These are phyloP conservation scores for Schizaphis graminum DNA, from an alignment of 2,888 invertebrate species.

Conservation along the genomic window DNA sequence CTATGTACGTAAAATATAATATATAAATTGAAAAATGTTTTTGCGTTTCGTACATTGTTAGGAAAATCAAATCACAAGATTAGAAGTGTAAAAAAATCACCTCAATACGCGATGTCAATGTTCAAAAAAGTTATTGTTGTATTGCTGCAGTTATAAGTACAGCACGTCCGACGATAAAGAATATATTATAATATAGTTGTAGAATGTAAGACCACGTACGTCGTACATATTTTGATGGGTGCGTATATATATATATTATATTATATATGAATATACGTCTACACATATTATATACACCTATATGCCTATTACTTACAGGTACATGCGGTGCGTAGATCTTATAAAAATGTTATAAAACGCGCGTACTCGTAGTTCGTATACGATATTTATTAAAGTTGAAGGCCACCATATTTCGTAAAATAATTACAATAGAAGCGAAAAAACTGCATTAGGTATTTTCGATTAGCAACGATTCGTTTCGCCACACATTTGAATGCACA, in stretches of 20 bases:
- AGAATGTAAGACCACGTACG: background rate
- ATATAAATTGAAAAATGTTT: background rate
- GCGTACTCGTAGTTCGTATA: background rate
- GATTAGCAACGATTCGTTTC: conserved; percentile 35
- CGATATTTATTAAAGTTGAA: background rate
- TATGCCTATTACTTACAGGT: background rate
- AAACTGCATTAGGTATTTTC: conserved; percentile 12
- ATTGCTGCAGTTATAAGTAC: background rate
- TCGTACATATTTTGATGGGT: background rate
- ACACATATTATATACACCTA: background rate
- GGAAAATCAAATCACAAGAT: background rate
- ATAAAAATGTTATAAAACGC: background rate
- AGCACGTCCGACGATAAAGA: background rate
- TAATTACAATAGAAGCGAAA: background rate
- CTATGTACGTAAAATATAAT: background rate
- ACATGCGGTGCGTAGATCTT: background rate
- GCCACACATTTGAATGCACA: conserved; percentile 10
- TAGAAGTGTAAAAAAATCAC: background rate
- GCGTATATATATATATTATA: background rate
- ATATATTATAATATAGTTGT: background rate
- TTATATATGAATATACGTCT: background rate
- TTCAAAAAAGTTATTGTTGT: background rate
- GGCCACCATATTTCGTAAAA: background rate
- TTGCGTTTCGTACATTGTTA: background rate
- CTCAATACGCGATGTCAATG: background rate